Evolutionary conservation across 2,888 invertebrate genomes (phyloP).

Genomic region (Drosophila mimica): DNA sequence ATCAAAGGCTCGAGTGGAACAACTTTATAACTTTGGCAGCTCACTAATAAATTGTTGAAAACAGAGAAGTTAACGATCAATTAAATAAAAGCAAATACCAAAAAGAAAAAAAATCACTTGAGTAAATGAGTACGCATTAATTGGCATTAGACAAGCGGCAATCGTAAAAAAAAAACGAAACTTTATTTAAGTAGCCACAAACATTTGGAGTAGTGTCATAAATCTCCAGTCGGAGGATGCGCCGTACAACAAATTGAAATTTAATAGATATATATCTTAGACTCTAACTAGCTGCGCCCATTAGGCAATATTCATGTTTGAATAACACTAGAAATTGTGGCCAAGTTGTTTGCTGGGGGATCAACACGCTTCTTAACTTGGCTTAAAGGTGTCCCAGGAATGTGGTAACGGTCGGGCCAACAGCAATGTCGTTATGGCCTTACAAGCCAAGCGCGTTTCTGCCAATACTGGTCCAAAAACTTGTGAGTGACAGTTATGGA

Average conservation of each 20-base stretch:
- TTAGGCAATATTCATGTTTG: conserved; percentile 62
- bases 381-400: conserved; percentile 69
- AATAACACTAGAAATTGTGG: conserved; percentile 57
- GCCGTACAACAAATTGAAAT: conserved; percentile 41
- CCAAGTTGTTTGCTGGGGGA: conserved; percentile 20
- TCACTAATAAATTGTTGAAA: conserved; percentile 59
- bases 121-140: conserved; percentile 57
- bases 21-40: conserved; percentile 36
- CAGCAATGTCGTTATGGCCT: conserved; percentile 73
- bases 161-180: conserved; percentile 38
- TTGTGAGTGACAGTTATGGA: conserved; percentile 78
- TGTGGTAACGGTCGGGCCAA: conserved; percentile 68
- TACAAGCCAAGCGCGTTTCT: conserved; percentile 56
- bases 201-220: conserved; percentile 23
- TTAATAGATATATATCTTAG: conserved; percentile 21
- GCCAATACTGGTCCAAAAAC: conserved; percentile 73
- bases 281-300: conserved; percentile 17
- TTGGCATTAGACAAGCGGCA: conserved; percentile 52
- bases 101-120: conserved; percentile 5
- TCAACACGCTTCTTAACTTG: conserved; percentile 31
- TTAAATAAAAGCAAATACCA: conserved; percentile 42
- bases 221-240: conserved; percentile 17
- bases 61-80: conserved; percentile 53
- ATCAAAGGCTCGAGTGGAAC: conserved; percentile 43
- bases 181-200: conserved; percentile 37